Evolutionary conservation across 2,888 invertebrate species (phyloP), one percentile per base, ranked within the genome.

Genomic region (Agonopterix alstromeriana): DNA sequence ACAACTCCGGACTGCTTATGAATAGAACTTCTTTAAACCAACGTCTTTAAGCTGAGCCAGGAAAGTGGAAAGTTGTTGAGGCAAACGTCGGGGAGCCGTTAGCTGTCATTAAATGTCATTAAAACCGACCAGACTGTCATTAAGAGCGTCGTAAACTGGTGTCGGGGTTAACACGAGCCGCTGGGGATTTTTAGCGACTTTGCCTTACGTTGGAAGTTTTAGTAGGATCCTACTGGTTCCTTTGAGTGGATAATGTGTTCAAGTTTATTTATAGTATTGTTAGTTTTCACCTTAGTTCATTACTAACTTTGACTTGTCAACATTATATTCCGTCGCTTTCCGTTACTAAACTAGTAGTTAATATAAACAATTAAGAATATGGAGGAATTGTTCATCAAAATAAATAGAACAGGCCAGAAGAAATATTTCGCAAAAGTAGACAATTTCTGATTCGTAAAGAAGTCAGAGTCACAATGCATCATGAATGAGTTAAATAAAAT

Each of bases 51-150:
- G 42, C 47, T 50, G 45, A 41, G 44, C 11, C 42, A n/a, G 42
- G 17, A 64, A 66, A 72, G 70, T 67, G 60, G 54, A 46, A 73
- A 74, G 75, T 69, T 71, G 73, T 69, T 65, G 70, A 72, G 61
- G 60, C 61, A 67, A 70, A 63, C 69, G 48, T 54, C 53, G 35
- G 63, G 63, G 66, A 70, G 70, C 73, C 77, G 67, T 77, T 73
- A 56, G 57, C 61, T 63, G 67, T 73, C 81, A 79, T 82, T 80
- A 72, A 67, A 60, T 61, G 70, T 65, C 79, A 79, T 84, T 83
- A 82, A 74, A 73, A 67, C 65, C 53, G 60, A 63, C 60, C 54
- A 52, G 59, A 65, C 60, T 61, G 68, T 64, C 74, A 63, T 76
- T 72, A 72, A 60, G 63, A 45, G 51, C 53, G 60, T 60, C 72